Evolutionary conservation across 2,888 invertebrate species (phyloP).

Genomic region (Smittia sp.): DNA sequence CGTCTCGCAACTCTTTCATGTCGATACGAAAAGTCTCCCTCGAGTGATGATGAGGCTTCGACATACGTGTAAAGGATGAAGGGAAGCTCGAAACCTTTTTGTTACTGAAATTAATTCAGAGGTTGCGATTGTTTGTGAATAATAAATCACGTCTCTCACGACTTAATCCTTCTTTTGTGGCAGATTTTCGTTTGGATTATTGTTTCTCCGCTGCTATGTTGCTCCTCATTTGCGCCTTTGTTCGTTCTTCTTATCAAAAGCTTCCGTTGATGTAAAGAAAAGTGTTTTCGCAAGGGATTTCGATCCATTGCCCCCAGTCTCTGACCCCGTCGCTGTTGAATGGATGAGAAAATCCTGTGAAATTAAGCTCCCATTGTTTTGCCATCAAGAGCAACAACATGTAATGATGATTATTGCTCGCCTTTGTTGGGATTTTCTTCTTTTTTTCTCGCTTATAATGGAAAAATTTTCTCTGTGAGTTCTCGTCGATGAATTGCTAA

Average conservation of each 20-base stretch:
- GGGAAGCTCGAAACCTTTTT: background rate
- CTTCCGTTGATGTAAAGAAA: constrained; percentile 7
- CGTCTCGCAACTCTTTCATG: constrained; percentile 11
- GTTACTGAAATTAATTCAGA: constrained; percentile 1
- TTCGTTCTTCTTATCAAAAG: constrained; percentile 1
- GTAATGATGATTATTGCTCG: constrained; percentile 4
- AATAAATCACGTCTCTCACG: constrained; percentile 25
- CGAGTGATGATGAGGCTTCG: background rate
- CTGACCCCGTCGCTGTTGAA: background rate
- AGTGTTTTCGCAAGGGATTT: constrained; percentile 14
- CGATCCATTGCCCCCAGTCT: background rate
- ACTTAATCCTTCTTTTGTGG: constrained; percentile 27
- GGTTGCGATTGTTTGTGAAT: constrained; percentile 27
- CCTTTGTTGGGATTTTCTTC: background rate
- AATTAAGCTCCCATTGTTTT: constrained; percentile 21
- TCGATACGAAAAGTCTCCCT: background rate
- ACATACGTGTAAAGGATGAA: background rate
- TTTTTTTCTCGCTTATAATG: background rate
- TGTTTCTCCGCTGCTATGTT: background rate
- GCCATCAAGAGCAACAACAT: background rate
- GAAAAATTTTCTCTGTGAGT: background rate
- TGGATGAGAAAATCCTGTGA: constrained; percentile 17
- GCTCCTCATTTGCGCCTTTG: constrained; percentile 23
- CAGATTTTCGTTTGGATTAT: constrained; percentile 1
- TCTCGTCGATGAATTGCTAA: no score